Base-by-base conservation (phyloP, 2,797 vertebrate species). In the Phataginus tricuspis region DNA sequence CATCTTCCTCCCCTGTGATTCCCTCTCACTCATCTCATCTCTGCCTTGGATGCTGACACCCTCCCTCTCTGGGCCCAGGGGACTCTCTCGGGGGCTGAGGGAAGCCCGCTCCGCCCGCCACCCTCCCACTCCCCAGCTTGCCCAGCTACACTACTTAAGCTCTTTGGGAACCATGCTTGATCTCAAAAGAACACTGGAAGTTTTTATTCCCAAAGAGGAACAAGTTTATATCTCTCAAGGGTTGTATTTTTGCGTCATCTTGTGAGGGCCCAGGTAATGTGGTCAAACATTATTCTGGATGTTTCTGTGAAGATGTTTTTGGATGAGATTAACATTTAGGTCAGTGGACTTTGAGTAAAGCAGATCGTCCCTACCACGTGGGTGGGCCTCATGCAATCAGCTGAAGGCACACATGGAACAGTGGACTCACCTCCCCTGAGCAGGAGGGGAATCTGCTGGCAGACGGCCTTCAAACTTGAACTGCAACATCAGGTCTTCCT, bases 251-350 rank as follows among this genome's bases (percentile, higher is more conserved):
- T 23, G 5, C 19, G 34, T 88, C 34, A 14, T 4, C 18, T 80
- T 85, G 84, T 66, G 66, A 59, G 74, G 31, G 45, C 49, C 64
- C 83, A 34, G 82, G 39, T 29, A 66, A 42, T 11, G 8, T 25
- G 18, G 63, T 23, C 82, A 79, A 53, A 77, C 4, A 19, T 19
- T n/a, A n/a, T 37, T 79, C 53, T 71, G 53, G 31, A 3, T 64
- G 51, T 78, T n/a, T 87, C 85, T 78, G 42, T 63, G 37, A 83
- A 66, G 49, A 13, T 64, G 49, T 53, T 64, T 86, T 78, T 18
- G 31, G 84, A 45, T 83, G 64, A 87, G 64, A 66, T 29, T 69
- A 49, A 72, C 66, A 6, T 63, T 69, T 45, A 80, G 77, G 19
- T 55, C 7, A 13, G 55, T 45, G 42, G 29, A 42, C 37, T 79